Percentiles rank a stretch among this genome's conserved stretches.
Evolutionary conservation across 2,113 vertebrate genomes (phyloP).

Genomic region (Tragelaphus buxtoni): DNA sequence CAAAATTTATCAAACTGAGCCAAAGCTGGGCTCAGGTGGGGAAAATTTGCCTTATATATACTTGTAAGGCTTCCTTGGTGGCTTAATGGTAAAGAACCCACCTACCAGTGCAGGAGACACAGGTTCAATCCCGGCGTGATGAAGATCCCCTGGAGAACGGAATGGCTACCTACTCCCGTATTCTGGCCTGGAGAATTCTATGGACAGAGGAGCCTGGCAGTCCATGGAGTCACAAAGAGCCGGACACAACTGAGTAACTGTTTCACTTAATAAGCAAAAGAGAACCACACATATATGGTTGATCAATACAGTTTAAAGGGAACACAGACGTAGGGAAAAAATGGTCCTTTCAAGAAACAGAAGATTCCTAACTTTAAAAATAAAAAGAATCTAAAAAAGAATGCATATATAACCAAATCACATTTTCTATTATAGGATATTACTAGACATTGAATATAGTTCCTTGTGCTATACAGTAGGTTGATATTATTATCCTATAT

Average conservation of each 20-base stretch:
- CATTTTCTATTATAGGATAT: not conserved
- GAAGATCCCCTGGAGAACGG: not conserved
- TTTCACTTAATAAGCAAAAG: not conserved
- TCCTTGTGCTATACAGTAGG: not conserved
- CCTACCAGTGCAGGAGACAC: not conserved
- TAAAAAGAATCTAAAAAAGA: not conserved
- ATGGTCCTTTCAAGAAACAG: not conserved
- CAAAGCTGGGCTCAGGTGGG: not conserved
- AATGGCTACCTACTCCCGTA: not conserved
- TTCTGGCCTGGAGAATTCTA: not conserved
- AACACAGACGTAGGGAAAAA: not conserved
- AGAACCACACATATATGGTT: not conserved
- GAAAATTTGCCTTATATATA: not conserved
- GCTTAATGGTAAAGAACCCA: not conserved
- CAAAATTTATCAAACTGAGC: not conserved
- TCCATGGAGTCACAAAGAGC: not conserved
- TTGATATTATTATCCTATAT: not conserved
- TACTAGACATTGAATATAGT: not conserved
- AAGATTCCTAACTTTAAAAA: not conserved
- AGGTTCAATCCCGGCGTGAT: accelerated
- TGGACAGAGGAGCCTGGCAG: not conserved
- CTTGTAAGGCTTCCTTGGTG: not conserved
- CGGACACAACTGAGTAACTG: not conserved
- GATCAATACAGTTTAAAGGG: not conserved
- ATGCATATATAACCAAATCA: not conserved